Evolutionary conservation across 2,113 vertebrate species (phyloP).

Genomic region (Himantopus leucocephalus): DNA sequence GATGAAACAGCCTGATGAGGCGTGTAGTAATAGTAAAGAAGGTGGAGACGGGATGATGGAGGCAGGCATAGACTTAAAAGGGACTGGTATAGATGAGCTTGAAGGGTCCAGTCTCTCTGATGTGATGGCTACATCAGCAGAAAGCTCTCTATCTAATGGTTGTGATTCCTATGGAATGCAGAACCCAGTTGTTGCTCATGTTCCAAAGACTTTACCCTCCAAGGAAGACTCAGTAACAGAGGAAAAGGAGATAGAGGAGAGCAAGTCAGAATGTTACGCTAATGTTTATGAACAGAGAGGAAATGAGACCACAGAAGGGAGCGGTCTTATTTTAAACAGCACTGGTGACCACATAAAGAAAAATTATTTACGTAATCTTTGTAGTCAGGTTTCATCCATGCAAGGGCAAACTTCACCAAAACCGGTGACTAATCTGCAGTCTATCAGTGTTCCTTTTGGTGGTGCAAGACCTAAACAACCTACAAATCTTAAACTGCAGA

Average conservation of each 20-base stretch:
- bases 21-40: constrained; percentile 42
- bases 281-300: constrained; percentile 82
- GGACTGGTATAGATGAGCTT: constrained; percentile 53
- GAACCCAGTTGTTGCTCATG: constrained; percentile 74
- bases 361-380: constrained; percentile 78
- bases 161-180: constrained; percentile 85
- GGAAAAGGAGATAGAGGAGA: constrained; percentile 98
- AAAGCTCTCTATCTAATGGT: constrained; percentile 73
- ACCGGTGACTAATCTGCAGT: constrained; percentile 77
- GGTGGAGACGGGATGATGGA: constrained; percentile 37
- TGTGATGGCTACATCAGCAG: constrained; percentile 64
- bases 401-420: constrained; percentile 75
- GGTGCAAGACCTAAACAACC: constrained; percentile 97
- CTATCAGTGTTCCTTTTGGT: constrained; percentile 90
- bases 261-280: constrained; percentile 88
- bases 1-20: constrained; percentile 52
- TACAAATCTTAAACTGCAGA: constrained; percentile 92
- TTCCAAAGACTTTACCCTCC: constrained; percentile 85
- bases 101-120: constrained; percentile 62
- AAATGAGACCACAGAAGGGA: constrained; percentile 72
- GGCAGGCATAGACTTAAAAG: constrained; percentile 55
- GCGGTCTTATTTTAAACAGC: constrained; percentile 73
- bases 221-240: constrained; percentile 98
- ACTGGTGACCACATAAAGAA: constrained; percentile 77
- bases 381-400: constrained; percentile 74